Percentiles rank a stretch among this genome's conserved stretches.
phyloP scores from a whole-genome alignment of 2,888 invertebrate species.

The Habroteleia sp. region DNA sequence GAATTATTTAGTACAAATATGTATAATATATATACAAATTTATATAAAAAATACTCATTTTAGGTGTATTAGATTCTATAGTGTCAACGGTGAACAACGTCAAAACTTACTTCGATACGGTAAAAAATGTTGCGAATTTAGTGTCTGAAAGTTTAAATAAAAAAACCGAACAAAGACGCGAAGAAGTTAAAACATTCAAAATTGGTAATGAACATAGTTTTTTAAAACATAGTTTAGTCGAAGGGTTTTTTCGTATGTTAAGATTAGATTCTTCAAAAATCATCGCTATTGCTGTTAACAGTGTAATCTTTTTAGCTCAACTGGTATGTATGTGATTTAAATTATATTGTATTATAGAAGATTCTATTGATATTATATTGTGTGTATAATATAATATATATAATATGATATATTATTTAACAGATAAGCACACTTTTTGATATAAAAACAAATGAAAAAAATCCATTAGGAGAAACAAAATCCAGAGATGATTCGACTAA shows the following conservation, averaged over 20 bases:
- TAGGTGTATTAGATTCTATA: slow-evolving; percentile 81
- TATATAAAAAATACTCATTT: too few relatives aligned
- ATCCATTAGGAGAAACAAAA: slow-evolving; percentile 77
- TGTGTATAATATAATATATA: too few relatives aligned
- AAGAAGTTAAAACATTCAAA: slow-evolving; percentile 67
- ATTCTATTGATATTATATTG: too few relatives aligned
- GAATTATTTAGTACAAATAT: too few relatives aligned
- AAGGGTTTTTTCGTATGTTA: slow-evolving; percentile 85
- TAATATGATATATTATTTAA: too few relatives aligned
- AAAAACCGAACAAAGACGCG: slow-evolving; percentile 69
- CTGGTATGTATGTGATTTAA: slow-evolving; percentile 84
- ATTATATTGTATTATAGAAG: slow-evolving; percentile 1
- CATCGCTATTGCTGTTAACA: slow-evolving; percentile 91
- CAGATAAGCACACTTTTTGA: slow-evolving; percentile 85
- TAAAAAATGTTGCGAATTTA: slow-evolving; percentile 84
- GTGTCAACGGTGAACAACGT: slow-evolving; percentile 82
- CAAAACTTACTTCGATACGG: slow-evolving; percentile 81
- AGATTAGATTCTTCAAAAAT: slow-evolving; percentile 89
- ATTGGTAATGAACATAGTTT: slow-evolving; percentile 70
- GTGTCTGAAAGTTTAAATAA: slow-evolving; percentile 83
- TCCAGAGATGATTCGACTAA: slow-evolving; percentile 40
- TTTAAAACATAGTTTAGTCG: slow-evolving; percentile 75
- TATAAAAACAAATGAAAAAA: slow-evolving; percentile 68
- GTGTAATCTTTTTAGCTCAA: slow-evolving; percentile 91
- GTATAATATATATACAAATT: too few relatives aligned